Evolutionary conservation across 2,113 vertebrate species (phyloP).

Genomic region (Cyrtonyx montezumae): DNA sequence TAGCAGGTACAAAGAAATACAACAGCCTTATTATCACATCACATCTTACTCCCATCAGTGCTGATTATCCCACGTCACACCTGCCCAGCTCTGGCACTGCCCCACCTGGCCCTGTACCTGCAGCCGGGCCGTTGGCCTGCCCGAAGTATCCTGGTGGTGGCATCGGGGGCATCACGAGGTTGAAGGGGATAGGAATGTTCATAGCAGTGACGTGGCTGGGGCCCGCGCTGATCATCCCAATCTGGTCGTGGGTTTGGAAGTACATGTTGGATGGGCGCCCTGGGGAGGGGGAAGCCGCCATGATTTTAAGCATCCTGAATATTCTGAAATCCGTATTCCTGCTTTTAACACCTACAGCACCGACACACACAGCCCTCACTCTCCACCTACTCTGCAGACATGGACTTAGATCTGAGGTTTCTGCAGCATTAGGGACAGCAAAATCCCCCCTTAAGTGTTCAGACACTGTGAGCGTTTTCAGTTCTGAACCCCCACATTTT

Average conservation of each 20-base stretch:
- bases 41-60: not conserved
- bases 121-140: constrained; percentile 91
- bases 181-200: constrained; percentile 98
- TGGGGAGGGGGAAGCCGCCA: not conserved
- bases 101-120: constrained; percentile 74
- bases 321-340: accelerated
- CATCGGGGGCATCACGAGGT: constrained; percentile 98
- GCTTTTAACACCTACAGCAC: not conserved
- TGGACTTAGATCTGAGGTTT: not conserved
- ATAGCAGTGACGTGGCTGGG: constrained; percentile 92
- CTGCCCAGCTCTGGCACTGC: accelerated
- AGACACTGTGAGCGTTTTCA: accelerated
- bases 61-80: not conserved
- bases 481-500: not conserved
- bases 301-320: accelerated
- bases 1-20: not conserved
- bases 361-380: accelerated
- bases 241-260: constrained; percentile 98
- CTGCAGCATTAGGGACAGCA: accelerated
- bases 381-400: not conserved
- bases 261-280: constrained; percentile 97
- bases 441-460: not conserved
- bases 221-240: constrained; percentile 94
- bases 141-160: constrained; percentile 93
- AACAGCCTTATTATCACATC: not conserved